Evolutionary conservation across 1,140 invertebrate species (phyloP).

Genomic region (Sarcophaga bullata): DNA sequence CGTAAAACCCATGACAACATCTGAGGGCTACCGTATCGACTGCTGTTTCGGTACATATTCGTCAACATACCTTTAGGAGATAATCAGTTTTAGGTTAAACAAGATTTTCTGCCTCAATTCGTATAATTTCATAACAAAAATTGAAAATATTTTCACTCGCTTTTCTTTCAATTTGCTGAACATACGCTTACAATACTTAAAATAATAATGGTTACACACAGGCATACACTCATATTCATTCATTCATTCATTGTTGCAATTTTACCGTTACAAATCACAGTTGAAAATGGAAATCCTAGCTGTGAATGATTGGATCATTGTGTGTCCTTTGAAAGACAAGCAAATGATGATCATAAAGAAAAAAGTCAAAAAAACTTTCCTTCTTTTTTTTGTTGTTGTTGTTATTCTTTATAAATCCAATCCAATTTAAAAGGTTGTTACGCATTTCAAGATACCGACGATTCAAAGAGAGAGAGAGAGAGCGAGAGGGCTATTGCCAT

Average conservation of each 20-base stretch:
- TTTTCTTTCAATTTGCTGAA: neutral
- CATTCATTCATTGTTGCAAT: neutral
- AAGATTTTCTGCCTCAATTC: slow-evolving; percentile 33
- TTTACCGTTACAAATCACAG: slow-evolving; percentile 10
- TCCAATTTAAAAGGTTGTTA: slow-evolving; percentile 53
- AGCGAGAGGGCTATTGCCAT: slow-evolving; percentile 24
- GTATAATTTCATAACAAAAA: neutral
- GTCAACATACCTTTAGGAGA: neutral
- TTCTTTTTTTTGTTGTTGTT: neutral
- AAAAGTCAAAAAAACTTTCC: slow-evolving; percentile 50
- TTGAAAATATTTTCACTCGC: neutral
- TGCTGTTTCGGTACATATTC: neutral
- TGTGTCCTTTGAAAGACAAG: slow-evolving; percentile 4
- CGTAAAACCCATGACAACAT: neutral
- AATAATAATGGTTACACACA: neutral
- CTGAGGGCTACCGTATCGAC: neutral
- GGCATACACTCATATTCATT: neutral
- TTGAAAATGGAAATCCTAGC: slow-evolving; percentile 8
- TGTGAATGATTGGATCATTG: neutral
- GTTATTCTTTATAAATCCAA: slow-evolving; percentile 39
- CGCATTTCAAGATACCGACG: slow-evolving; percentile 27
- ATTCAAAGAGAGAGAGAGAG: neutral
- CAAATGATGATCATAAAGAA: slow-evolving; percentile 16
- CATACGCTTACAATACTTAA: slow-evolving; percentile 11
- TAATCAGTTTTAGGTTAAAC: slow-evolving; percentile 5